phyloP scores from a whole-genome alignment of 2,797 vertebrate species.

The Melanotaenia nigrans region DNA sequence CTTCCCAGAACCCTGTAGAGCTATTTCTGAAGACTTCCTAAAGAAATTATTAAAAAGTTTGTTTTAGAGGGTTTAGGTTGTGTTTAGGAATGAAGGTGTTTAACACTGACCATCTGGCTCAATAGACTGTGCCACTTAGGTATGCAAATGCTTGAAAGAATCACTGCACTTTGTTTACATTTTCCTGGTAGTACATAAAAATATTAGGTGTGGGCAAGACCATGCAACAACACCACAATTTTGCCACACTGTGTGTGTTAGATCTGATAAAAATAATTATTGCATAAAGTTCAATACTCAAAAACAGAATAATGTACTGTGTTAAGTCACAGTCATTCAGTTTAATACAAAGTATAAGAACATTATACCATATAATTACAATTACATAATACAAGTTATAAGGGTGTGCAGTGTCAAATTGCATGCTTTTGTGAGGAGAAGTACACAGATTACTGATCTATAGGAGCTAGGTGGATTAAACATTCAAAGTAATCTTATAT shows the following conservation, averaged over 20 bases:
- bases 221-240: neutral
- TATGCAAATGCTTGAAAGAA: neutral
- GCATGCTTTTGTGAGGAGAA: neutral
- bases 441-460: slow-evolving; percentile 16
- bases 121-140: neutral
- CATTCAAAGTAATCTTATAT: slow-evolving; percentile 31
- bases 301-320: neutral
- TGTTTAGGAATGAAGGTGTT: neutral
- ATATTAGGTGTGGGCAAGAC: too few species aligned
- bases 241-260: neutral
- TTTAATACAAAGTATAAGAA: neutral
- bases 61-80: neutral
- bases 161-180: too few species aligned
- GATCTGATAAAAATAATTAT: slow-evolving; percentile 9
- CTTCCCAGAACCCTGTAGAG: neutral
- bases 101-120: neutral
- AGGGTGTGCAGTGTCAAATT: neutral
- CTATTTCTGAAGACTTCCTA: too few species aligned
- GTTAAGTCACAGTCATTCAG: neutral
- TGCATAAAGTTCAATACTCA: neutral
- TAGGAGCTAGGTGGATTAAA: slow-evolving; percentile 26
- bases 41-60: neutral
- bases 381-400: neutral
- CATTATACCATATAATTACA: neutral
- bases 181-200: too few species aligned